These are phyloP conservation scores for Agelastica alni DNA, from an alignment of 2,888 invertebrate species.

Conservation along the genomic window DNA sequence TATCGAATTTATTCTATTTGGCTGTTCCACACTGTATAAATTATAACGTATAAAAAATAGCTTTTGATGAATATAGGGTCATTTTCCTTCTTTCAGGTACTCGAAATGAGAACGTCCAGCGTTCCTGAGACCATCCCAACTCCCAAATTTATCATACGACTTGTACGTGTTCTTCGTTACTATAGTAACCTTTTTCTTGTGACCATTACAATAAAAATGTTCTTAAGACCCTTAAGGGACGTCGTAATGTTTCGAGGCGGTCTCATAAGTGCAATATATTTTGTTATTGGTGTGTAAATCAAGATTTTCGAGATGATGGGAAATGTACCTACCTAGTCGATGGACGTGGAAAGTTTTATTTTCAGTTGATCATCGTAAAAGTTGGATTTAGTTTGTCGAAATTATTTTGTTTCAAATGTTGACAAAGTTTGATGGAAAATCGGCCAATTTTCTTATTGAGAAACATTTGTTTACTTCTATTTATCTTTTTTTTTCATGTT, in stretches of 20 bases:
- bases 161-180: conserved; percentile 23
- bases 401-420: neutral
- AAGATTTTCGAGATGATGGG: conserved; percentile 23
- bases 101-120: conserved; percentile 16
- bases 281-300: conserved; percentile 28
- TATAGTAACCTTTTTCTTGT: conserved; percentile 16
- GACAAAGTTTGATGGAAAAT: neutral
- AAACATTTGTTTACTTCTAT: no score
- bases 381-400: neutral
- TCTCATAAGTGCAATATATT: conserved; percentile 31
- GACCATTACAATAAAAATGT: conserved; percentile 22
- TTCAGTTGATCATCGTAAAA: conserved; percentile 14
- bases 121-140: conserved; percentile 7
- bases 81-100: conserved; percentile 5
- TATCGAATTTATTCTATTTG: no score
- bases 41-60: no score
- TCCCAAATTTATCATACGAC: conserved; percentile 27
- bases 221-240: conserved; percentile 26
- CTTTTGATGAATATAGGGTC: neutral
- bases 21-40: no score
- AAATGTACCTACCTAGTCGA: conserved; percentile 11
- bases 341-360: neutral
- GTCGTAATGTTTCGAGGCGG: conserved; percentile 21
- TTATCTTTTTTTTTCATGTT: no score
- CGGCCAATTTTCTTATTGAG: no score